Base-by-base conservation (phyloP, 1,140 invertebrate genomes). In the Drosophila bipectinata region DNA sequence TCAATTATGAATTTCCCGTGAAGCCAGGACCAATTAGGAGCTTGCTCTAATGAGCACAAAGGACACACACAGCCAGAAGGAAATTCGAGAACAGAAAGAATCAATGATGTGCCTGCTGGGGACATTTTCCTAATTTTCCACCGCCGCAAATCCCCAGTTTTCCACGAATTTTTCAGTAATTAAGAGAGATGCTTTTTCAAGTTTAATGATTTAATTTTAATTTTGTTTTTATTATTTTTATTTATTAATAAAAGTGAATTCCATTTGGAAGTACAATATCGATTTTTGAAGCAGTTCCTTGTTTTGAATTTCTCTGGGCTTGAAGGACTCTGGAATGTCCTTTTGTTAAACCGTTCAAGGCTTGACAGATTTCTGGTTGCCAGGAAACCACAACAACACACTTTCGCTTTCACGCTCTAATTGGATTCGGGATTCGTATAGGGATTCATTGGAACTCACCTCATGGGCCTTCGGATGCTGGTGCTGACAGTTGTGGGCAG, bases 401-500 rank as follows among this genome's bases (percentile, higher is more conserved):
- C 44, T 47, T 18, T 21, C 9, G n/a, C 15, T 21, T 47, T 47
- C 15, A 4, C 0, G 34, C 10, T 37, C 34, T 37, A 47, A 10
- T 47, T 18, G 15, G 15, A 47, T 47, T 47, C 44, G 9, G 9
- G n/a, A 24, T 9, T 24, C 44, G 44, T 15, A 45, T 9, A 15
- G 8, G 41, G 14, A 44, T 44, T 15, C 15, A 18, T 2, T 28
- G 41, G 14, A 44, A 88, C 90, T 84, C 73, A 91, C 90, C 87
- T 91, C 90, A 37, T 91, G 80, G 8, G 90, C 90, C 58, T 91
- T 91, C 10, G 90, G 90, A 73, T 91, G 90, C 48, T 85, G 83
- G 45, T 91, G 90, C 54, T 91, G 90, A 58, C 90, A 91, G 58
- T 91, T 91, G 71, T 91, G 90, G 28, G 80, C 80, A 32, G 5